phyloP scores from a whole-genome alignment of 1,140 invertebrate genomes.

The Drosophila elegans region DNA sequence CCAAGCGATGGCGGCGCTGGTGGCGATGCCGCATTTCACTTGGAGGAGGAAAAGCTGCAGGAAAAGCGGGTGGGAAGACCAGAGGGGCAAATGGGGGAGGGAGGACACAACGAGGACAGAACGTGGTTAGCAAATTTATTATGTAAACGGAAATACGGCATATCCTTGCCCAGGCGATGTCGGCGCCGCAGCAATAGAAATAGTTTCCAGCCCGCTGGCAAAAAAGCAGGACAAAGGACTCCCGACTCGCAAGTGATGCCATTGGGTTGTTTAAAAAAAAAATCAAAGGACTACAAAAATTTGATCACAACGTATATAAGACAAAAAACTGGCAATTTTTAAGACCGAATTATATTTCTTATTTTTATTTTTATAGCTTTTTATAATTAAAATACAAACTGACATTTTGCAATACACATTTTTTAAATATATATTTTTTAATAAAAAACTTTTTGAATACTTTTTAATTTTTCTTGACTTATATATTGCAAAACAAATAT shows the following conservation, averaged over 20 bases:
- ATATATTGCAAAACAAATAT: too few species aligned
- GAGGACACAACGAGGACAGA: conserved; percentile 66
- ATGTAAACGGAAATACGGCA: conserved; percentile 85
- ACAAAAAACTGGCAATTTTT: too few species aligned
- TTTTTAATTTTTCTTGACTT: too few species aligned
- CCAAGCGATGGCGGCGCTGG: conserved; percentile 67
- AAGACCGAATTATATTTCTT: too few species aligned
- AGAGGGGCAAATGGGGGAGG: background rate
- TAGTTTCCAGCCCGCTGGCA: conserved; percentile 69
- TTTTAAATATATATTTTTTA: too few species aligned
- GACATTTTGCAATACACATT: too few species aligned
- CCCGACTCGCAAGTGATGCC: conserved; percentile 36
- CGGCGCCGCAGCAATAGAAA: conserved; percentile 81
- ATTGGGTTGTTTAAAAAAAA: background rate
- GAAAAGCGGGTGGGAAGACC: background rate
- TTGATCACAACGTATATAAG: background rate
- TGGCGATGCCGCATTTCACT: conserved; percentile 55
- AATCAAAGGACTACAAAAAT: background rate
- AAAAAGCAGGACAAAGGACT: conserved; percentile 44
- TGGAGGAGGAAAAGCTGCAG: conserved; percentile 28
- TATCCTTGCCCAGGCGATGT: conserved; percentile 73
- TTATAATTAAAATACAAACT: too few species aligned
- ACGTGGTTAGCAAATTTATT: conserved; percentile 85
- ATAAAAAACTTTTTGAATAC: too few species aligned
- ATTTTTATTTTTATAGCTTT: too few species aligned